Evolutionary conservation across 2,113 vertebrate species (phyloP), one percentile per base, ranked within the genome.

Genomic region (Gnathonemus longibarbis): DNA sequence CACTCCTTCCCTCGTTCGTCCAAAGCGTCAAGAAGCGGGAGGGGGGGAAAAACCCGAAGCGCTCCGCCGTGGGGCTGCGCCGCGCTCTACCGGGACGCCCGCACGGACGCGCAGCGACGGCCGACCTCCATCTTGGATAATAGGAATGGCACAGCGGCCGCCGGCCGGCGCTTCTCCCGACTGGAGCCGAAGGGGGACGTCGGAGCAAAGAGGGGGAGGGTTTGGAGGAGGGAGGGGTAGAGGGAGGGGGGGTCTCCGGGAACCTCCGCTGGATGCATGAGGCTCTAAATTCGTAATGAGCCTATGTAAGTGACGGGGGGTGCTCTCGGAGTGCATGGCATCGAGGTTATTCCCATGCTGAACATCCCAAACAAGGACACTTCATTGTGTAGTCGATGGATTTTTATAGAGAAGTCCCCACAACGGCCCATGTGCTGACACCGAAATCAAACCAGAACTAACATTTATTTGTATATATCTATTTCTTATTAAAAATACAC

Each of bases 111-210:
- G 27, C 50, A 88, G 90, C 90, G 93, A 93, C 94, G 88, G 94
- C 88, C 94, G 90, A 92, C 95, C 94, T 96, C 96, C 96, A 96
- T 96, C 95, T 96, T 96, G 96, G 93, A 94, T 94, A 91, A 92
- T 93, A 91, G 92, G 94, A 93, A 93, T 94, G 93, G 92, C 94
- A 93, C 91, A 93, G 93, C 87, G 56, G 31, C 87, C 87, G 94
- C 95, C 95, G 95, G 93, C 94, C 94, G 94, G 95, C 94, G 96
- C 95, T 95, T 95, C 96, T 95, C 95, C 94, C 91, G 95, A 96
- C 94, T 95, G 91, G 92, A 94, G 93, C 92, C 93, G 94, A 94
- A 92, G 94, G 92, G 70, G 93, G 94, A 95, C 95, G 93, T 94
- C 92, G 92, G 93, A 88, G 93, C 93, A 90, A 90, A 85, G 31